Conservation (phyloP, 2,113 vertebrate genomes). For the Tragelaphus buxtoni region DNA sequence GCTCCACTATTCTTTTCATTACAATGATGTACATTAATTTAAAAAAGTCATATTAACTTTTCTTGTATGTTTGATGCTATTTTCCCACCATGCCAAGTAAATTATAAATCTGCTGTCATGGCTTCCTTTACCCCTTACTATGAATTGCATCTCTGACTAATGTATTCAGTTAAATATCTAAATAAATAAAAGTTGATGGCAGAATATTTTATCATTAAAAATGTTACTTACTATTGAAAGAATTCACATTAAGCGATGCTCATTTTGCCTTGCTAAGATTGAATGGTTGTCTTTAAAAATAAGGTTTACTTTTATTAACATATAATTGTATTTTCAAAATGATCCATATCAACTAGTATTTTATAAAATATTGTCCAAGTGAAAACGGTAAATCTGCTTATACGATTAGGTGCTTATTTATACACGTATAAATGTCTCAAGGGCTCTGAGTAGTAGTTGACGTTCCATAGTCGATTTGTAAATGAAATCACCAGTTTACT, state of each 20-base stretch:
- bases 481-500: background rate
- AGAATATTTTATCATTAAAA: conserved; percentile 12
- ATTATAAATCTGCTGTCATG: background rate
- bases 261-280: background rate
- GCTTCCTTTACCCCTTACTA: background rate
- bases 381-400: conserved; percentile 8
- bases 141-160: background rate
- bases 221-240: background rate
- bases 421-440: background rate
- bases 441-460: background rate
- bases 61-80: background rate
- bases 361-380: background rate
- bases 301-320: background rate
- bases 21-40: background rate
- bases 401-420: background rate
- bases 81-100: background rate
- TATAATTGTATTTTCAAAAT: background rate
- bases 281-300: background rate
- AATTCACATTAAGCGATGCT: background rate
- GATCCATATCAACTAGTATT: background rate
- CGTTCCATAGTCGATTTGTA: background rate
- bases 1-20: conserved; percentile 10
- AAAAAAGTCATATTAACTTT: background rate
- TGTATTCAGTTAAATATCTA: background rate
- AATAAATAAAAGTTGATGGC: background rate